Evolutionary conservation across 2,888 invertebrate species (phyloP).

Genomic region (Leptopilina drosophilae): DNA sequence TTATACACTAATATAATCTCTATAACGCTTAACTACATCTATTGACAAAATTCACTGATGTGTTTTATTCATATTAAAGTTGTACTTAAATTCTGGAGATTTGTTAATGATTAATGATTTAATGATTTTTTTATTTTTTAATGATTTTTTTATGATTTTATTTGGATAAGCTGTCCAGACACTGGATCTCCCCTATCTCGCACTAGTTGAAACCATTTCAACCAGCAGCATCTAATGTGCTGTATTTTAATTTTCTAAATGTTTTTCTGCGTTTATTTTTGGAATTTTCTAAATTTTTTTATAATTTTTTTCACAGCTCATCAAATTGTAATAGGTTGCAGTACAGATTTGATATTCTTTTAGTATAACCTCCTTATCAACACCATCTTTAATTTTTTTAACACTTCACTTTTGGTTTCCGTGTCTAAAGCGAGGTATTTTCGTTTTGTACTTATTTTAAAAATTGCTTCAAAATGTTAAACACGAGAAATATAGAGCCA

Average conservation of each 20-base stretch:
- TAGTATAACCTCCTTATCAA: neutral
- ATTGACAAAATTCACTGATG: neutral
- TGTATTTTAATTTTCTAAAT: neutral
- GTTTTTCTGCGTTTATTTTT: neutral
- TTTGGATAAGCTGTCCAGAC: neutral
- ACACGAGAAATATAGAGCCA: too few species aligned
- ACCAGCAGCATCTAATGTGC: neutral
- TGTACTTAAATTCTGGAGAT: neutral
- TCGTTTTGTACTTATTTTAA: too few species aligned
- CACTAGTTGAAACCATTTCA: constrained; percentile 4
- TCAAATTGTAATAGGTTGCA: neutral
- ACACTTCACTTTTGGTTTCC: neutral
- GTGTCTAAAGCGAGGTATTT: too few species aligned
- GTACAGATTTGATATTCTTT: too few species aligned
- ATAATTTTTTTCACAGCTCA: neutral
- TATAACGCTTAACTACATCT: too few species aligned
- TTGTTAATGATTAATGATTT: neutral
- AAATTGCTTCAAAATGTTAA: too few species aligned
- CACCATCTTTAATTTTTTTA: neutral
- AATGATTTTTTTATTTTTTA: too few species aligned
- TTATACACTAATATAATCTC: too few species aligned
- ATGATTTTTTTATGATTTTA: too few species aligned
- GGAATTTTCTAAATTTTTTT: neutral
- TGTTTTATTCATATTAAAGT: neutral
- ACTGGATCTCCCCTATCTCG: neutral